A percentile compares a stretch with the other conserved stretches of the same genome.
phyloP scores from a whole-genome alignment of 92 coral and sea anemone genomes.

The Palythoa grandiflora region DNA sequence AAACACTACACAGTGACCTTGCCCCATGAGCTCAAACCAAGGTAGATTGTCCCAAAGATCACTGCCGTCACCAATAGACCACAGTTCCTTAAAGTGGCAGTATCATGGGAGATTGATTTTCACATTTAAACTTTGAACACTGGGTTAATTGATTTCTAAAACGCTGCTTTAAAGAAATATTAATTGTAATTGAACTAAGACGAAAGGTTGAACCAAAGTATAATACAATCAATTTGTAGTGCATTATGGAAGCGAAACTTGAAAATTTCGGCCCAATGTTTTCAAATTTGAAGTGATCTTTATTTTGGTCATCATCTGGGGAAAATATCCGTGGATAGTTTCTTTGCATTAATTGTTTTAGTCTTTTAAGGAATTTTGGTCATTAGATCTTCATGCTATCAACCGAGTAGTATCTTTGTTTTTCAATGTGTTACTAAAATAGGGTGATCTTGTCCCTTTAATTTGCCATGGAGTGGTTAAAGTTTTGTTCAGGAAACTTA shows the following conservation, averaged over 20 bases:
- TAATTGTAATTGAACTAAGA: too few species aligned
- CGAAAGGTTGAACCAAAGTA: too few species aligned
- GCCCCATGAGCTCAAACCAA: background rate
- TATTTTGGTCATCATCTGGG: background rate
- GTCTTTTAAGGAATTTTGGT: background rate
- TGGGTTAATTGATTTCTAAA: too few species aligned
- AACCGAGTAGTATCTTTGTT: background rate
- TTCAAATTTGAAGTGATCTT: too few species aligned
- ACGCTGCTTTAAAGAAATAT: too few species aligned
- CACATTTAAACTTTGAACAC: background rate
- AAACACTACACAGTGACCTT: background rate
- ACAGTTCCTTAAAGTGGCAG: too few species aligned
- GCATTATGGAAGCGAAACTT: too few species aligned
- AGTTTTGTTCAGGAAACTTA: slow-evolving; percentile 37
- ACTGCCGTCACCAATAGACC: slow-evolving; percentile 10
- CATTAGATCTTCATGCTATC: slow-evolving; percentile 1
- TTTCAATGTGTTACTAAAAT: background rate
- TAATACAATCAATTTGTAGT: too few species aligned
- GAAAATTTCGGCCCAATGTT: too few species aligned
- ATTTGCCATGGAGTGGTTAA: background rate
- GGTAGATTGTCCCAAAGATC: slow-evolving; percentile 3
- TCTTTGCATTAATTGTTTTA: background rate
- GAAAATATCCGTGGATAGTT: background rate
- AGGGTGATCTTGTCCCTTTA: background rate
- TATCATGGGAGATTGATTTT: background rate